Percentiles rank a stretch among this genome's conserved stretches.
phyloP scores from a whole-genome alignment of 2,888 invertebrate species.

The Scrobipalpa costella region DNA sequence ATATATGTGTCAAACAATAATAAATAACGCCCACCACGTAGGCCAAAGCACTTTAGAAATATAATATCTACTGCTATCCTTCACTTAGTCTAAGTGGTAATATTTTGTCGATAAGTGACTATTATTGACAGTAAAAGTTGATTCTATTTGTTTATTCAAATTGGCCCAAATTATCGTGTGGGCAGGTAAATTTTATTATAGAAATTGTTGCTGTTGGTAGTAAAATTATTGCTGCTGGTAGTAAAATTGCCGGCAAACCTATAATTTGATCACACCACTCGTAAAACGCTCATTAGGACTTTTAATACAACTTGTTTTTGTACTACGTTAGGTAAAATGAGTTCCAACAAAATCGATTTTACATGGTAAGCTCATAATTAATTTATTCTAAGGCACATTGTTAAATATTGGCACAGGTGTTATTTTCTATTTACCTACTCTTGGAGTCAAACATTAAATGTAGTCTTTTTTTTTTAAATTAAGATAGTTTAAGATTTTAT shows the following conservation, averaged over 20 bases:
- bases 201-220: not conserved
- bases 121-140: not conserved
- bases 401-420: too few species aligned
- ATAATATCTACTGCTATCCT: not conserved
- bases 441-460: too few species aligned
- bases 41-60: not conserved
- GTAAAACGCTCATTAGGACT: constrained; percentile 4
- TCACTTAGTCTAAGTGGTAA: not conserved
- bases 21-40: not conserved
- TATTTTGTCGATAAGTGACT: constrained; percentile 3
- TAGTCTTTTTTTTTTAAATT: too few species aligned
- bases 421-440: too few species aligned
- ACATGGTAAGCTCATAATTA: not conserved
- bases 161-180: not conserved
- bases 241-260: not conserved
- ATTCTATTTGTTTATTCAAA: not conserved
- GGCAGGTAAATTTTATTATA: not conserved
- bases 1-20: not conserved
- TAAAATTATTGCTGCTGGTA: not conserved
- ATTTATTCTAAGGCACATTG: not conserved
- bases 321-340: not conserved
- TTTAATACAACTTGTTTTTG: not conserved
- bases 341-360: not conserved
- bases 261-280: constrained; percentile 2
- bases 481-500: too few species aligned